Evolutionary conservation across 2,888 invertebrate genomes (phyloP), one percentile per base, ranked within the genome.

Genomic region (Physocephala rufipes): DNA sequence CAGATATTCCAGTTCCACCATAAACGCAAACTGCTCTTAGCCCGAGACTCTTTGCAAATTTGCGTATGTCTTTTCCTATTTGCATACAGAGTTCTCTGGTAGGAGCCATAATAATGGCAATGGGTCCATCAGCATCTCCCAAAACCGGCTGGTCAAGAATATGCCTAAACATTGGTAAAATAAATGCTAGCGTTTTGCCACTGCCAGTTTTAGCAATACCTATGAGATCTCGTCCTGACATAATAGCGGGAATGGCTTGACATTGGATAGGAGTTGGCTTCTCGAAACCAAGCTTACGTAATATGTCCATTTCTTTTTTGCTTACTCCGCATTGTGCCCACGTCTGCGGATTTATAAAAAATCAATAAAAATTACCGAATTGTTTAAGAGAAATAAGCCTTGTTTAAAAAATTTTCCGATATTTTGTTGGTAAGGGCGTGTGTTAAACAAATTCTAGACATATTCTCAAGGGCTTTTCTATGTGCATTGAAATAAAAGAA

Each of bases 311-410:
- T 84, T 98, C 95, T 84, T 96, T 97, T 83, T 96, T 96, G 74
- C 96, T 96, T 24, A 98, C 95, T 5, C 99, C 99, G 84, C 97
- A 97, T 81, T 99, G 99, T 0, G 99, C 97, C 99, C 99, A 99
- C 0, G 93, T 92, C 87, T 86, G 67, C 3, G 71, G 69, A 64
- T 15, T 26, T 49, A 9, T 9, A 49, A 24, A 65, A 67, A 26
- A 67, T 1, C 7, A 36, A 16, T 43, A 51, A 61, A 2, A 53
- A 30, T 69, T 28, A 36, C 53, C 24, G 15, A 21, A 63, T 28
- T 63, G 43, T n/a, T 12, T 13, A 43, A 36, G 36, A 15, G 26
- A n/a, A 13, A n/a, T 16, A 67, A 58, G n/a, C 19, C n/a, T n/a
- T n/a, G n/a, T n/a, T n/a, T n/a, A n/a, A n/a, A n/a, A n/a, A n/a